These are phyloP conservation scores for Calosoma granatense DNA, from an alignment of 1,140 invertebrate genomes.

Conservation along the genomic window DNA sequence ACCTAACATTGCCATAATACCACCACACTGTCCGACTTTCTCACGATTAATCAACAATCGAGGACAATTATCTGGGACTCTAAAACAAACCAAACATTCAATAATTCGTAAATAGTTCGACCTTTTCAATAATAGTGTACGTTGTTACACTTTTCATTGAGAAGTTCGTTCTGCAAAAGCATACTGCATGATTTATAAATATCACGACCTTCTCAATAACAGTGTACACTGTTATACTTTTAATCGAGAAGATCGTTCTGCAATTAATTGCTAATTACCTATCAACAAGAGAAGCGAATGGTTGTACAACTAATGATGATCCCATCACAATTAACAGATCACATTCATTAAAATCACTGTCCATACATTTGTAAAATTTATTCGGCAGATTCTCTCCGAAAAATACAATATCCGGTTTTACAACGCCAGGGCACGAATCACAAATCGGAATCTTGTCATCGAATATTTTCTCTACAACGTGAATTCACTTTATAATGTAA, in stretches of 20 bases:
- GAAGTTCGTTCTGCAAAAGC: constrained; percentile 1
- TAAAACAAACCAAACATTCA: constrained; percentile 31
- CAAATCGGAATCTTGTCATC: constrained; percentile 65
- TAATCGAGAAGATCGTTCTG: too few species aligned
- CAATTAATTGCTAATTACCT: constrained; percentile 53
- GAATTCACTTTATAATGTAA: constrained; percentile 13
- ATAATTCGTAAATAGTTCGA: constrained; percentile 1
- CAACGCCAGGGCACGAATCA: constrained; percentile 53
- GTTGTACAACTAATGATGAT: constrained; percentile 88
- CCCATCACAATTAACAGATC: constrained; percentile 93
- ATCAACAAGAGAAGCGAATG: constrained; percentile 84
- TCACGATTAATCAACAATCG: constrained; percentile 79
- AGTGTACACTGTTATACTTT: too few species aligned
- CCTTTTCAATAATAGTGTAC: constrained; percentile 6
- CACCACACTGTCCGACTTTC: constrained; percentile 50
- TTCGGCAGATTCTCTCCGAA: constrained; percentile 83
- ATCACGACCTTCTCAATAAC: too few species aligned
- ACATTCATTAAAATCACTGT: constrained; percentile 72
- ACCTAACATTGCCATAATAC: constrained; percentile 44
- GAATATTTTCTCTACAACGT: constrained; percentile 59
- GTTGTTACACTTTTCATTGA: too few species aligned
- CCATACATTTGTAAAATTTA: constrained; percentile 55
- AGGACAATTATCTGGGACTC: constrained; percentile 60
- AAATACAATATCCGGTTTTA: constrained; percentile 92
- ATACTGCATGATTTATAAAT: not conserved